Conservation (phyloP, 2,113 vertebrate species). For the Larimichthys crocea region DNA sequence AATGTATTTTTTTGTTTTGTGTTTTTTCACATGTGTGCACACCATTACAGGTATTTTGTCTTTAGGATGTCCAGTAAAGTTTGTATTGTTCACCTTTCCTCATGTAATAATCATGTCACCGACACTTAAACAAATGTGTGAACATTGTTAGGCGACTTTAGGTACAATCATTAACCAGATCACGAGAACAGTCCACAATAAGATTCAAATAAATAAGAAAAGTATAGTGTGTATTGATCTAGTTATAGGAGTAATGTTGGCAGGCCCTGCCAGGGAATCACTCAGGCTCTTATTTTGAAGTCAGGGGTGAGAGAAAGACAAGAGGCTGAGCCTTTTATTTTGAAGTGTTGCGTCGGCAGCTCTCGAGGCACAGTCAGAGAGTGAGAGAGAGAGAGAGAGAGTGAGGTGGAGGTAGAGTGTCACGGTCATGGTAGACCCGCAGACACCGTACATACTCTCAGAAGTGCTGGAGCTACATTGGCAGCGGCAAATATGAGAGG, state of each 20-base stretch:
- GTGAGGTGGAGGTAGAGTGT: background rate
- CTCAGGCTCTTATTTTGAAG: constrained; percentile 68
- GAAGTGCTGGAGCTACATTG: background rate
- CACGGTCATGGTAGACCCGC: background rate
- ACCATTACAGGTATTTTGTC: background rate
- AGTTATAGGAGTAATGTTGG: background rate
- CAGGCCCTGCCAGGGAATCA: background rate
- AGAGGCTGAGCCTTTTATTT: constrained; percentile 53
- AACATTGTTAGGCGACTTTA: background rate
- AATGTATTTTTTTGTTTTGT: background rate
- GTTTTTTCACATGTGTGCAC: background rate
- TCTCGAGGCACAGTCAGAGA: constrained; percentile 9
- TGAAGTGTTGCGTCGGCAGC: constrained; percentile 44
- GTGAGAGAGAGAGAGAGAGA: background rate
- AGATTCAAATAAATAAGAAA: too few relatives aligned
- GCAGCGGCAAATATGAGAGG: constrained; percentile 51
- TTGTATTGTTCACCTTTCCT: background rate
- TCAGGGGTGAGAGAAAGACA: too few relatives aligned
- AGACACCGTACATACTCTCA: background rate
- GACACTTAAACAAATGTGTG: background rate
- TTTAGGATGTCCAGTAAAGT: background rate
- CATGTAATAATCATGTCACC: background rate
- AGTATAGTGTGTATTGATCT: background rate
- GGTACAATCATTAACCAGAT: background rate
- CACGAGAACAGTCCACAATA: background rate